phyloP scores from a whole-genome alignment of 2,797 vertebrate genomes.

The Pteropus rufus region DNA sequence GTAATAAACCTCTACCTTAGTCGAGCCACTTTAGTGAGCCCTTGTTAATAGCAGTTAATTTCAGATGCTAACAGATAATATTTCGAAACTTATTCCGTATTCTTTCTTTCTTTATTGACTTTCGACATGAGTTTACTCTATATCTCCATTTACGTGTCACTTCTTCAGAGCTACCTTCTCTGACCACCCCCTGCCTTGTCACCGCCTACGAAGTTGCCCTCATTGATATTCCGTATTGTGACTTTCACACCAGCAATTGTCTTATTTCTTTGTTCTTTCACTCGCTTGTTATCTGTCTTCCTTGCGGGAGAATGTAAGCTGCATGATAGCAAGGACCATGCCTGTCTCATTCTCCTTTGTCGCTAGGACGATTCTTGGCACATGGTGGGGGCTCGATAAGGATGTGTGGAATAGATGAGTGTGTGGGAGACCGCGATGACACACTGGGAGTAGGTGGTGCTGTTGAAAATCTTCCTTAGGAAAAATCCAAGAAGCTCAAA shows the following conservation, averaged over 20 bases:
- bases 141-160: neutral
- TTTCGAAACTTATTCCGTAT: neutral
- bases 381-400: rapidly evolving
- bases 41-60: neutral
- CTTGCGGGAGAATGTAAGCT: neutral
- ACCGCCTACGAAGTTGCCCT: neutral
- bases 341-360: neutral
- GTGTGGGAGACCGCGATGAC: neutral
- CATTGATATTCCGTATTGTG: neutral
- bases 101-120: neutral
- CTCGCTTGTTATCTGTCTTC: neutral
- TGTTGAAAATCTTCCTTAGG: neutral
- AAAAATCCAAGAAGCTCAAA: neutral
- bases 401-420: neutral
- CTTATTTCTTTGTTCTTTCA: neutral
- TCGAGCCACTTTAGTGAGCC: neutral
- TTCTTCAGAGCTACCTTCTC: neutral
- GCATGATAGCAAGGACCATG: neutral
- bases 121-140: neutral
- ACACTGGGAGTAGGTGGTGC: neutral
- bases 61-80: neutral
- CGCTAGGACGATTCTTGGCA: neutral
- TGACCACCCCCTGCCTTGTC: neutral
- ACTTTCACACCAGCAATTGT: neutral
- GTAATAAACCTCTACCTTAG: neutral